Evolutionary conservation across 1,140 invertebrate genomes (phyloP), one percentile per base, ranked within the genome.

Genomic region (Acromyrmex echinatior): DNA sequence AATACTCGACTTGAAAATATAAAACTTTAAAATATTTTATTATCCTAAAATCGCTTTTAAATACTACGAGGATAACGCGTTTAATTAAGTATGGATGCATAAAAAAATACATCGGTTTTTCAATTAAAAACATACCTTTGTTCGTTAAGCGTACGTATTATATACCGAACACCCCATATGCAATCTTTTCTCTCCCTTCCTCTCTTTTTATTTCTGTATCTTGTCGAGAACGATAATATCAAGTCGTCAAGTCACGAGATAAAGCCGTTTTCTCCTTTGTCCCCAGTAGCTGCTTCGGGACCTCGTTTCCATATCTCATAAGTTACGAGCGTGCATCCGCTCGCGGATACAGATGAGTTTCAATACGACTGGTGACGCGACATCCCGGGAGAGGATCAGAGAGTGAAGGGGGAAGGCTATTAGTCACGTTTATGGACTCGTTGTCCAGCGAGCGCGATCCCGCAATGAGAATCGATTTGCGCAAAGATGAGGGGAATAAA

Each of bases 381-480:
- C 63, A 78, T 78, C 16, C n/a, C 63, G 18, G 9, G n/a, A 70
- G n/a, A 70, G 16, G 51, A 71, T 25, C 21, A 21, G 16, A 7
- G 28, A 10, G 14, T 51, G 56, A 21, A 9, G 65, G 3, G n/a
- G 9, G 35, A 35, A 18, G 39, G 21, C 39, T 71, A 86, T 86
- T 86, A 81, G 77, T 73, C 65, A 86, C 21, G 51, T 86, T 86
- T 86, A 81, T 86, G 28, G 77, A 71, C 63, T 86, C 10, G 28
- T 66, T 65, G 76, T 81, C 51, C 66, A 58, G 51, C 39, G 16
- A 77, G 28, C 18, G 58, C 35, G 53, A 81, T 77, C 71, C 39
- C 18, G 49, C 58, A 60, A 85, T 35, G 71, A 77, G 62, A 65
- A 85, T 85, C 73, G 45, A 85, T 77, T 77, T 77, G 28, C 39